phyloP scores from a whole-genome alignment of 2,113 vertebrate genomes.

The Syngnathus typhle region DNA sequence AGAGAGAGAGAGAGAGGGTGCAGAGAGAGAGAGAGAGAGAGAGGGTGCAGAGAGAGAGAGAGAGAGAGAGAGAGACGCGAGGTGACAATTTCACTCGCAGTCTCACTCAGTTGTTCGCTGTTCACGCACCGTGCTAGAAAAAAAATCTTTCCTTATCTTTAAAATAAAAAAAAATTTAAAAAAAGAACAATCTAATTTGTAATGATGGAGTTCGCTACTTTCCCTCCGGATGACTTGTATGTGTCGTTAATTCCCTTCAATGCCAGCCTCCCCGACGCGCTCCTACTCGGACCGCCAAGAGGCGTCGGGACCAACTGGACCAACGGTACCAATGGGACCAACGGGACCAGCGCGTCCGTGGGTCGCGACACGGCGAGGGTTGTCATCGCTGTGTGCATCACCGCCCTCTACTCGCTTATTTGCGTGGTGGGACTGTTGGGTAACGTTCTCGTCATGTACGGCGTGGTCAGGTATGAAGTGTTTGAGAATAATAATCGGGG shows the following conservation, averaged over 20 bases:
- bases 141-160: background rate
- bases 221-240: constrained; percentile 32
- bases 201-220: constrained; percentile 71
- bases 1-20: background rate
- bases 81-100: background rate
- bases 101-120: constrained; percentile 16
- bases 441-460: constrained; percentile 92
- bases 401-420: constrained; percentile 86
- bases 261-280: constrained; percentile 44
- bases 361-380: constrained; percentile 69
- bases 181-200: background rate
- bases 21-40: constrained; percentile 8
- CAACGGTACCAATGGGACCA: constrained; percentile 61
- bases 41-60: constrained; percentile 3
- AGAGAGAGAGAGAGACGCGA: background rate
- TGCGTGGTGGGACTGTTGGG: constrained; percentile 91
- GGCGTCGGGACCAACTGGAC: constrained; percentile 59
- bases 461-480: constrained; percentile 84
- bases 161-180: background rate
- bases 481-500: no score
- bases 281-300: constrained; percentile 36
- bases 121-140: background rate
- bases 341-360: constrained; percentile 48
- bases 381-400: constrained; percentile 83
- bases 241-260: constrained; percentile 61